These are phyloP conservation scores for Dynastes hyllus DNA, from an alignment of 2,888 invertebrate genomes.

Conservation along the genomic window DNA sequence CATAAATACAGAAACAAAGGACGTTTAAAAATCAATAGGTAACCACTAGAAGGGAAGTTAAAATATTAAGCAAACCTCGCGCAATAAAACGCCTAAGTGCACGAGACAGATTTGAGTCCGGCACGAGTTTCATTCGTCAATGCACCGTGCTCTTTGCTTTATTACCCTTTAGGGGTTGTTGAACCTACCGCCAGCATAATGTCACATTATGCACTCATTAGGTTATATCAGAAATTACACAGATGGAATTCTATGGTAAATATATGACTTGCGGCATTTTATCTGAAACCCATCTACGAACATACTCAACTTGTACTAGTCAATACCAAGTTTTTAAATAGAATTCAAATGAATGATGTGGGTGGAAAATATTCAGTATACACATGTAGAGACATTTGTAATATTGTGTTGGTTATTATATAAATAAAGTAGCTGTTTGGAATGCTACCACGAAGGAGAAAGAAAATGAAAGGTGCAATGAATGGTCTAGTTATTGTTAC, in stretches of 20 bases:
- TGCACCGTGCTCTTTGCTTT: conserved; percentile 4
- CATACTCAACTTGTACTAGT: not conserved
- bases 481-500: too few species aligned
- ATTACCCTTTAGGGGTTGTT: conserved; percentile 24
- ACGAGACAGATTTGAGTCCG: conserved; percentile 5
- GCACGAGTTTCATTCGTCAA: conserved; percentile 20
- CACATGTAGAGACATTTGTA: too few species aligned
- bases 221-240: not conserved
- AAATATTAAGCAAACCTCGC: conserved; percentile 13
- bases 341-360: not conserved
- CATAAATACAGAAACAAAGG: not conserved
- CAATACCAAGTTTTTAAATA: not conserved
- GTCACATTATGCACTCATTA: conserved; percentile 13
- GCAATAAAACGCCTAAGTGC: conserved; percentile 2
- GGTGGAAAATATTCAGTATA: too few species aligned
- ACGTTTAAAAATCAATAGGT: conserved; percentile 17
- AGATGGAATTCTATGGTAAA: not conserved
- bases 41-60: conserved; percentile 13
- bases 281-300: not conserved
- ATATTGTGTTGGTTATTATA: too few species aligned
- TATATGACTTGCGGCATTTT: not conserved
- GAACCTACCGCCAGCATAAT: conserved; percentile 21
- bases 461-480: too few species aligned
- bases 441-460: too few species aligned
- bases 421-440: too few species aligned